phyloP scores from a whole-genome alignment of 2,888 invertebrate species.

The Epicampocera succincta region DNA sequence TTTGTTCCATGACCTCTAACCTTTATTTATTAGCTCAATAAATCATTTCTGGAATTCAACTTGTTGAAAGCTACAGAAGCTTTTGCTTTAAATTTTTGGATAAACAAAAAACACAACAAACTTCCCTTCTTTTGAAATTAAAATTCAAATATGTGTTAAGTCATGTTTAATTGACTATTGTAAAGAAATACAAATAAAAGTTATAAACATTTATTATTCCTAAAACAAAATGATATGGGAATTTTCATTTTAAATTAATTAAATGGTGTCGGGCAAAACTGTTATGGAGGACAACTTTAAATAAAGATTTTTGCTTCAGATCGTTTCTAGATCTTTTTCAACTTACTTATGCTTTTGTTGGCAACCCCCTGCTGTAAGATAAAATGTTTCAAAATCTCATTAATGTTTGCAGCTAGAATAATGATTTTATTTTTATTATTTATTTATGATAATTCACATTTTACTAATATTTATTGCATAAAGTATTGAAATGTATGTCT shows the following conservation, averaged over 20 bases:
- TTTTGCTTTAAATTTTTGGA: constrained; percentile 31
- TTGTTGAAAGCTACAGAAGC: constrained; percentile 13
- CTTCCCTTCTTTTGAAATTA: constrained; percentile 16
- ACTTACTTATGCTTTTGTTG: background rate
- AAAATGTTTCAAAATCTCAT: constrained; percentile 9
- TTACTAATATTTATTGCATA: background rate
- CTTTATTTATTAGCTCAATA: constrained; percentile 4
- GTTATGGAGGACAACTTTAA: constrained; percentile 21
- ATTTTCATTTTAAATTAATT: constrained; percentile 27
- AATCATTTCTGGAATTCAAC: background rate
- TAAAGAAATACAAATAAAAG: constrained; percentile 5
- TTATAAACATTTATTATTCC: constrained; percentile 5
- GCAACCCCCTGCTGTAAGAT: constrained; percentile 1
- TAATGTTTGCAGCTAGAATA: background rate
- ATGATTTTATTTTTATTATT: constrained; percentile 5
- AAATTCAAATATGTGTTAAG: constrained; percentile 11
- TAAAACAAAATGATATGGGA: background rate
- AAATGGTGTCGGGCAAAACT: background rate
- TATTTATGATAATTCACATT: constrained; percentile 10
- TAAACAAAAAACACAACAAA: constrained; percentile 6
- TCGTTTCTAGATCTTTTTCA: background rate
- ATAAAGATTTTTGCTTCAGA: background rate
- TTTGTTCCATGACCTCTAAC: background rate
- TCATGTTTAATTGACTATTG: constrained; percentile 59
- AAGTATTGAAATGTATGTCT: constrained; percentile 18